Evolutionary conservation across 2,797 vertebrate genomes (phyloP).

Genomic region (Manis crassicaudata): DNA sequence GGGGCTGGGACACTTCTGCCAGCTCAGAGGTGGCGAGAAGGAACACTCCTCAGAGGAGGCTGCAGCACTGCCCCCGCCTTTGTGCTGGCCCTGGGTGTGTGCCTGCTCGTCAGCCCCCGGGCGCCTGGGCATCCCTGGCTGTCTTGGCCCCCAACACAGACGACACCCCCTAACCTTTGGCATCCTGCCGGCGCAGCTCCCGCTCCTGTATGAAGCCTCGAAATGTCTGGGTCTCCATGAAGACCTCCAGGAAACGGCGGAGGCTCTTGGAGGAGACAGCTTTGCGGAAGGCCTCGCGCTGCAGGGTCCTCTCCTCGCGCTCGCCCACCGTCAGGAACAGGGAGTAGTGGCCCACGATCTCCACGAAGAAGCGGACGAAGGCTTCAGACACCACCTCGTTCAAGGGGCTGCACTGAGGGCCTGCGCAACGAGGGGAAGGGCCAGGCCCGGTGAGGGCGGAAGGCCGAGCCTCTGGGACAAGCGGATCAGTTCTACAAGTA

Average conservation of each 20-base stretch:
- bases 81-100: rapidly evolving
- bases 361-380: constrained; percentile 98
- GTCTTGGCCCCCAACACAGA: neutral
- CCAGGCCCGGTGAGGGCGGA: rapidly evolving
- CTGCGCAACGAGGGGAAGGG: neutral
- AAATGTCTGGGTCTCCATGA: constrained; percentile 99
- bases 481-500: neutral
- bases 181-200: constrained; percentile 93
- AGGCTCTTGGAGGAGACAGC: constrained; percentile 96
- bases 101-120: rapidly evolving
- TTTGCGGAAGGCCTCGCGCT: constrained; percentile 96
- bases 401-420: constrained; percentile 90
- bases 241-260: constrained; percentile 96
- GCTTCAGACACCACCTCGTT: constrained; percentile 96
- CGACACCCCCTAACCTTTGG: constrained; percentile 88
- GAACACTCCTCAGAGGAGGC: neutral
- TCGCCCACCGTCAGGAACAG: constrained; percentile 92
- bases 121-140: neutral
- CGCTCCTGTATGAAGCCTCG: constrained; percentile 96
- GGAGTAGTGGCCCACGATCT: constrained; percentile 96
- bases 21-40: neutral
- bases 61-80: rapidly evolving
- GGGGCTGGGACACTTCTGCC: neutral
- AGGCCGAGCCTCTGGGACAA: neutral
- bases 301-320: constrained; percentile 91